Base-by-base conservation (phyloP, 2,797 vertebrate species). In the Xenopus petersii region DNA sequence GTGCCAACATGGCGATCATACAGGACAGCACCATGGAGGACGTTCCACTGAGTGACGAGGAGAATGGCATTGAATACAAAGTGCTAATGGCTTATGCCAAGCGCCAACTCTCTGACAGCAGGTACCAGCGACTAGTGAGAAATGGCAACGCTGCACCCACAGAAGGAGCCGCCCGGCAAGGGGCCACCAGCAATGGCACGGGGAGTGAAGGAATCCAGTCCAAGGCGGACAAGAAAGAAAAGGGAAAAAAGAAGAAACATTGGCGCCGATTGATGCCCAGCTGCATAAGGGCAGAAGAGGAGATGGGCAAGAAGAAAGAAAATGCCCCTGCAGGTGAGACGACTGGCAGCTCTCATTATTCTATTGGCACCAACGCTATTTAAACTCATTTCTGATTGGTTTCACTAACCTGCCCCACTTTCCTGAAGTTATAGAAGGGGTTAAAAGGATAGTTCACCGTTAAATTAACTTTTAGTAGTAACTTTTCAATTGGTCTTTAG, bases 31-130 rank as follows among this genome's bases (percentile, higher is more conserved):
- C 75, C 7, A 81, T 87, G 82, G 85, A 86, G 60, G 88, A 88
- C 55, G 69, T 87, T 48, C 55, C 67, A 0, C 74, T 94, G 87
- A 84, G 86, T 0, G 89, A 88, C 10, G 77, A 80, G 0, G 76
- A 84, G 76, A 84, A 80, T 61, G 85, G 86, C 69, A 15, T 83
- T 30, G 95, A 97, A 82, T 91, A 84, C 82, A 85, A 71, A 54
- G 70, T 97, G 60, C 56, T 97, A 3, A 87, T 84, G 86, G 92
- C 85, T 15, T 98, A 93, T 0, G 73, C 83, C 0, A 63, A 82
- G 56, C 89, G 87, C 69, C 87, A 89, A 0, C 74, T 82, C 0
- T 75, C 81, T 0, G 13, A 0, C 6, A 74, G 73, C 8, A 24
- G 3, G 2, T 83, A 75, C 0, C 1, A 5, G 5, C 62, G 77